These are phyloP conservation scores for Eutrigla gurnardus DNA, from an alignment of 2,797 vertebrate genomes.

Conservation along the genomic window DNA sequence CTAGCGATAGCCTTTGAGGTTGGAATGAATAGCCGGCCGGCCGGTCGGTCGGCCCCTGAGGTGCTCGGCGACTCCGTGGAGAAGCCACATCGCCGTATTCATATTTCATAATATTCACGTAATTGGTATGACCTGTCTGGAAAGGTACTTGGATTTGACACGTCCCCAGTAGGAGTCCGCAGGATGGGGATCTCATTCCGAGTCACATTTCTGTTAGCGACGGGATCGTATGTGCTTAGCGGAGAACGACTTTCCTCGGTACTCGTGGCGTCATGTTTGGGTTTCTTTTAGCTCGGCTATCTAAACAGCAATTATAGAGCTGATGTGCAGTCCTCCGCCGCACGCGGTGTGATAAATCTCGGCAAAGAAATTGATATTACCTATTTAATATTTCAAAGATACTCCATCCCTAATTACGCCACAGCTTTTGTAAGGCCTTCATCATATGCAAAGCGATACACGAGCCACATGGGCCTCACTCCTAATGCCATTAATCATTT, in stretches of 20 bases:
- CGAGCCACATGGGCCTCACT: slow-evolving; percentile 25
- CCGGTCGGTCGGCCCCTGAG: neutral
- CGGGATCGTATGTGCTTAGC: slow-evolving; percentile 31
- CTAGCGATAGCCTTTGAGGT: neutral
- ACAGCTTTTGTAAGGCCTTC: slow-evolving; percentile 25
- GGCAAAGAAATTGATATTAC: slow-evolving; percentile 38
- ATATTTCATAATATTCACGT: slow-evolving; percentile 21
- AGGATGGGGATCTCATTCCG: slow-evolving; percentile 3
- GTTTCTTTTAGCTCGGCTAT: slow-evolving; percentile 49
- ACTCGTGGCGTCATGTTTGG: slow-evolving; percentile 50
- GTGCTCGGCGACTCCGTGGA: neutral
- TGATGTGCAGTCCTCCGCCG: slow-evolving; percentile 45
- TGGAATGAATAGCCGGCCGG: neutral
- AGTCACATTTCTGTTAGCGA: slow-evolving; percentile 34
- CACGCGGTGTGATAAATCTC: slow-evolving; percentile 28
- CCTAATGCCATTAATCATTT: slow-evolving; percentile 39
- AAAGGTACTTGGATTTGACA: slow-evolving; percentile 8
- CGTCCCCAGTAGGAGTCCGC: slow-evolving; percentile 7
- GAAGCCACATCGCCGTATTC: slow-evolving; percentile 9
- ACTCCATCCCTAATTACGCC: slow-evolving; percentile 43
- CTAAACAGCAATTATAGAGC: slow-evolving; percentile 39
- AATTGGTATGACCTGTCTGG: slow-evolving; percentile 9
- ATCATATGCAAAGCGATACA: slow-evolving; percentile 40
- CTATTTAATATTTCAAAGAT: slow-evolving; percentile 54
- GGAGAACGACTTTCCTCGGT: slow-evolving; percentile 32